Evolutionary conservation across 1,140 invertebrate genomes (phyloP), one percentile per base, ranked within the genome.

Genomic region (Ceratitis capitata): DNA sequence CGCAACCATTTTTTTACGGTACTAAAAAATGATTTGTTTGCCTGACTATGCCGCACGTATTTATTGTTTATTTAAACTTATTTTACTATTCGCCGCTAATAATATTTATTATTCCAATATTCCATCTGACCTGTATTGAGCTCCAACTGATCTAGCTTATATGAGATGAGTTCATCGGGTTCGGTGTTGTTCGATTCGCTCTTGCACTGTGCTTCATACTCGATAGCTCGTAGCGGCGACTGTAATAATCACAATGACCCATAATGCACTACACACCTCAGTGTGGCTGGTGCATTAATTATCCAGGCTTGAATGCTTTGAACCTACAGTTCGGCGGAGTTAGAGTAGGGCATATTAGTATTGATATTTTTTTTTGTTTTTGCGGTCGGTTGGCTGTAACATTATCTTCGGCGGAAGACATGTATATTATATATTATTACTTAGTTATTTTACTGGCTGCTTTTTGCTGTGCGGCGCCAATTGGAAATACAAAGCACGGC

Each of bases 21-120:
- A 78, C 35, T 78, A 78, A 78, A 74, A 78, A 78, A 78, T 78
- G 23, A 78, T 78, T 78, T 45, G 39, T n/a, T 78, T 45, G 35
- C 64, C 42, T 32, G n/a, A n/a, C n/a, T 74, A 14, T 12, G 23
- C 7, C 14, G 12, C 7, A 64, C 58, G 12, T 23, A 47, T 45
- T 78, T 78, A 14, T 47, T 42, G 45, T 78, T 78, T 78, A 10
- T 35, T 47, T 47, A 69, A 69, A 69, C 69, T 78, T 42, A 23
- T 42, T 42, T 7, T 19, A 16, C 9, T 9, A n/a, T 78, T n/a
- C 39, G n/a, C 39, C 32, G 19, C 16, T 10, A 78, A 45, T 47
- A 23, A 42, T 14, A 26, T 78, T 78, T 78, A 23, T 45, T 78
- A 78, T 78, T 78, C 23, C 39, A 45, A 39, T 45, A 69, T 39